Percentiles rank a stretch among this genome's conserved stretches.
Conservation (phyloP, 92 coral and sea anemone genomes). For the Plumapathes pennacea region DNA sequence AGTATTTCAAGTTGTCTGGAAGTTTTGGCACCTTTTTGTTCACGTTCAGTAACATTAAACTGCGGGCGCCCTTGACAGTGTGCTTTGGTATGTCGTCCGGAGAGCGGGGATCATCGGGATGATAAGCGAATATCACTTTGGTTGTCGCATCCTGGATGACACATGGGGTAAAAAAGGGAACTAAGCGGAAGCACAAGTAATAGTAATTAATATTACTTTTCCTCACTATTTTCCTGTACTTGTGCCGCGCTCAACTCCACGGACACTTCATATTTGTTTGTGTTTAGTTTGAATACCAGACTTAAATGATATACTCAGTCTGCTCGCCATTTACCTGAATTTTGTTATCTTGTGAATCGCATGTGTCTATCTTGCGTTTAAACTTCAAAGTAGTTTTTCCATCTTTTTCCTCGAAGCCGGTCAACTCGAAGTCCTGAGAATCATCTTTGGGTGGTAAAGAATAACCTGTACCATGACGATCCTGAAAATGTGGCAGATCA, state of each 20-base stretch:
- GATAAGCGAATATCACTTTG: slow-evolving; percentile 48
- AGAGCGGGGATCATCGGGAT: slow-evolving; percentile 33
- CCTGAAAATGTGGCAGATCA: slow-evolving; percentile 7
- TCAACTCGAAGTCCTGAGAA: slow-evolving; percentile 10
- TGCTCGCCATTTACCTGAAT: too few relatives aligned
- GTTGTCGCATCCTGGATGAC: slow-evolving; percentile 58
- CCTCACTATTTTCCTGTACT: too few relatives aligned
- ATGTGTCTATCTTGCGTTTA: slow-evolving; percentile 11
- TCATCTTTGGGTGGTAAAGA: slow-evolving; percentile 8
- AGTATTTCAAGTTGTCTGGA: slow-evolving; percentile 35
- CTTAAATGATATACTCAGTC: too few relatives aligned
- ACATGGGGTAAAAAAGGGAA: too few relatives aligned
- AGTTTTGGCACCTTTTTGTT: too few relatives aligned
- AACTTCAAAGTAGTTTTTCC: slow-evolving; percentile 22
- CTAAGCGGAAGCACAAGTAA: too few relatives aligned
- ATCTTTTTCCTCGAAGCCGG: slow-evolving; percentile 8
- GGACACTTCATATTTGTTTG: too few relatives aligned
- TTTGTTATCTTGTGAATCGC: slow-evolving; percentile 4
- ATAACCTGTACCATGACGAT: slow-evolving; percentile 17
- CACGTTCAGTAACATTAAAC: slow-evolving; percentile 35
- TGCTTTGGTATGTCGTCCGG: slow-evolving; percentile 23
- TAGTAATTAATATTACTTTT: too few relatives aligned
- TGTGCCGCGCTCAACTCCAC: too few relatives aligned
- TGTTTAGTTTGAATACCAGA: too few relatives aligned
- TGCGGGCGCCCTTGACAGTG: slow-evolving; percentile 36